Percentiles rank a stretch among this genome's conserved stretches.
Evolutionary conservation across 2,888 invertebrate species (phyloP).

Genomic region (Aromia moschata): DNA sequence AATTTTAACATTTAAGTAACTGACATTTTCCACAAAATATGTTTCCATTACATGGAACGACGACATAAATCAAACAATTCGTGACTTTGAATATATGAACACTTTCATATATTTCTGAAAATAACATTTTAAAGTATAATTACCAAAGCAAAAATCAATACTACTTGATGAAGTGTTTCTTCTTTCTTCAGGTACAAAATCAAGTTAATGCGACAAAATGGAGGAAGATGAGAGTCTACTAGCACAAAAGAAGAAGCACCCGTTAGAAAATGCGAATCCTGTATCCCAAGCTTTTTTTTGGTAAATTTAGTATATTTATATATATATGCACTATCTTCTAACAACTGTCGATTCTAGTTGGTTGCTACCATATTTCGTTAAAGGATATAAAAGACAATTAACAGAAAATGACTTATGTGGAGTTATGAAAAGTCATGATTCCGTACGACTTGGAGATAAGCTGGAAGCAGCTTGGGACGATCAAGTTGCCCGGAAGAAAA

Average conservation of each 20-base stretch:
- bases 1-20: too few species aligned
- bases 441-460: constrained; percentile 58
- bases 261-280: constrained; percentile 40
- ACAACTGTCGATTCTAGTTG: constrained; percentile 65
- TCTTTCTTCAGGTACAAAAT: too few species aligned
- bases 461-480: constrained; percentile 56
- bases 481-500: constrained; percentile 42
- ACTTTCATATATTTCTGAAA: too few species aligned
- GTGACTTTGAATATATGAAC: too few species aligned
- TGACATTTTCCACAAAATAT: too few species aligned
- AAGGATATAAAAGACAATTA: constrained; percentile 63
- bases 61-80: too few species aligned
- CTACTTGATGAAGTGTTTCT: too few species aligned
- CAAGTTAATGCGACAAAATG: too few species aligned
- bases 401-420: constrained; percentile 64
- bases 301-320: constrained; percentile 29
- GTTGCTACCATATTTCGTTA: constrained; percentile 63
- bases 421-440: constrained; percentile 61
- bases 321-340: constrained; percentile 24
- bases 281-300: constrained; percentile 44
- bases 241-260: constrained; percentile 38
- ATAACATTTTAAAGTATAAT: too few species aligned
- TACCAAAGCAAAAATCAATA: too few species aligned
- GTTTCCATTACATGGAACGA: too few species aligned
- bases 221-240: not conserved